A percentile compares a stretch with the other conserved stretches of the same genome.
These are phyloP conservation scores for Tokudaia muenninki DNA, from an alignment of 2,797 vertebrate genomes.

Conservation along the genomic window DNA sequence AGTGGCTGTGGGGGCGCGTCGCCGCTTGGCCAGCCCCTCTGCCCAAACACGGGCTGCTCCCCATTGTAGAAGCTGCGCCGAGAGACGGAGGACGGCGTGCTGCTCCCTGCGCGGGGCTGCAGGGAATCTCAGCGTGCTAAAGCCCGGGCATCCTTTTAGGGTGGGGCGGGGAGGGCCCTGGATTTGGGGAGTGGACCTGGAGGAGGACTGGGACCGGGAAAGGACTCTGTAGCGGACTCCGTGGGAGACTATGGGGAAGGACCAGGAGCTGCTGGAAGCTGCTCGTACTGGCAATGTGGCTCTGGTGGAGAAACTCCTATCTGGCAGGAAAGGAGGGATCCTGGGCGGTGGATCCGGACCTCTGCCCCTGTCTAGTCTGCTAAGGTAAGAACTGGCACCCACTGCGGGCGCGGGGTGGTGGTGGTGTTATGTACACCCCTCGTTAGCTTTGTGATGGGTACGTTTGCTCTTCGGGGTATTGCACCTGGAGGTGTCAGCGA, in stretches of 20 bases:
- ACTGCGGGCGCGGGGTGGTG: neutral
- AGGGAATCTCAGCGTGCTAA: conserved; percentile 71
- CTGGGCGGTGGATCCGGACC: conserved; percentile 96
- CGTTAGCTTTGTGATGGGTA: conserved; percentile 60
- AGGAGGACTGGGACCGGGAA: conserved; percentile 55
- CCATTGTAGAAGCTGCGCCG: conserved; percentile 75
- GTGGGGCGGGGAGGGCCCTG: conserved; percentile 72
- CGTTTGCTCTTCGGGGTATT: conserved; percentile 76
- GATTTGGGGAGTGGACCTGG: conserved; percentile 67
- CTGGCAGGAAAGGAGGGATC: conserved; percentile 96
- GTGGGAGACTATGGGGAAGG: conserved; percentile 94
- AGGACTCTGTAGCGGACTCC: conserved; percentile 37
- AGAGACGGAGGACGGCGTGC: conserved; percentile 45
- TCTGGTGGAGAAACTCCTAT: conserved; percentile 98
- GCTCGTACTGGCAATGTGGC: conserved; percentile 97
- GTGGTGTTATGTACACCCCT: neutral
- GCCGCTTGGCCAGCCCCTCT: conserved; percentile 77
- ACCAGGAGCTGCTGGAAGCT: conserved; percentile 98
- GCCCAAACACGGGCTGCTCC: conserved; percentile 85
- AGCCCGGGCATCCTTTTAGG: conserved; percentile 66
- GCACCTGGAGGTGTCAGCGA: conserved; percentile 85
- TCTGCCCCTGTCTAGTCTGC: conserved; percentile 95
- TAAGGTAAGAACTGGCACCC: conserved; percentile 92
- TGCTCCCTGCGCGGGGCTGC: conserved; percentile 78
- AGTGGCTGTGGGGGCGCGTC: conserved; percentile 76